Base-by-base conservation (phyloP, 2,113 vertebrate genomes). In the Acanthochromis polyacanthus region DNA sequence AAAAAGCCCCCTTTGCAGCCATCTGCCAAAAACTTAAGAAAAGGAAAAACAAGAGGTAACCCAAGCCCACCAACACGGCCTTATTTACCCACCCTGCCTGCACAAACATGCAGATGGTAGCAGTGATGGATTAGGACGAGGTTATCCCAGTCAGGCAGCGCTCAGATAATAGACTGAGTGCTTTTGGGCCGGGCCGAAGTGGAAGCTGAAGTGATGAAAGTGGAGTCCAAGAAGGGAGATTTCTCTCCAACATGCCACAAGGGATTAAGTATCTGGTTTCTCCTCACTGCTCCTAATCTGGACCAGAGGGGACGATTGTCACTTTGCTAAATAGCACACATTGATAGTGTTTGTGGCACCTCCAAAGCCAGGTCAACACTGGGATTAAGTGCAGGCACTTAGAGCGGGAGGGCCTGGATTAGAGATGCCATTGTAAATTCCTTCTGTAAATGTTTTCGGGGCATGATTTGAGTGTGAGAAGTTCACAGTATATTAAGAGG, bases 51-150 rank as follows among this genome's bases (percentile, higher is more conserved):
- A 57, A 84, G 74, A 10, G 22, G 85, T 87, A 93, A 91, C 89
- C 48, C 67, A 75, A 93, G 88, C 89, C 90, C 91, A 90, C 87
- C 84, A 89, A 85, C 89, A 83, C 72, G 0, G 84, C 73, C 8
- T 60, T 93, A 89, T 94, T 95, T 93, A 92, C 88, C 76, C 89
- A 61, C 53, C 62, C 63, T 62, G 89, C 90, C 89, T 93, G 92
- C 90, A 84, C 91, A 91, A 91, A 94, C 94, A 88, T 72, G 88
- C 89, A 74, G 83, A 87, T 80, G 82, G 72, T 73, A 82, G 78
- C 92, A 86, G 83, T 94, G 93, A 94, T 91, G 91, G 93, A 94
- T 93, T 92, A 91, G 89, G 58, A 65, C 4, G 62, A 71, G 91
- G 90, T 92, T 80, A 91, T 75, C 85, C 82, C 68, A 75, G 88